Evolutionary conservation across 2,113 vertebrate species (phyloP), one percentile per base, ranked within the genome.

Genomic region (Notothenia rossii): DNA sequence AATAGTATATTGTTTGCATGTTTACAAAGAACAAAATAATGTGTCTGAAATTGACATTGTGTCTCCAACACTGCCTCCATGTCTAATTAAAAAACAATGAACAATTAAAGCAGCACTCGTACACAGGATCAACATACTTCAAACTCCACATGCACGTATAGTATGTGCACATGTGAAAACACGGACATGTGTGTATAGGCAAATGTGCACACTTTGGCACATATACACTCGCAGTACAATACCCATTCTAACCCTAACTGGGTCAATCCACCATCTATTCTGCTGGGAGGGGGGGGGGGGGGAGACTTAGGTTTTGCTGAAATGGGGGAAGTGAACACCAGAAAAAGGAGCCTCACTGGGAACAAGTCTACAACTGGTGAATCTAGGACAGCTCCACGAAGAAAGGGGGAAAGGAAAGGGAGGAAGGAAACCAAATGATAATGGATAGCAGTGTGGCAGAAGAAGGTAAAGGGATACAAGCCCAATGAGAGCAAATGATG

Each of bases 171-270:
- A 29, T 29, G 29, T 29, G 3, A 29, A 29, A 29, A 4, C 29
- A 29, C 29, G 3, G 29, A 29, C 29, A 29, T 29, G 29, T 40
- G 36, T 40, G 18, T 3, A 2, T 20, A 77, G 10, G 29, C 45
- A 80, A 3, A 86, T 5, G 10, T 20, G 43, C 46, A 87, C 72
- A 90, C 76, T 62, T 74, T 85, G 74, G 49, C 73, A 86, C 51
- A 88, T 58, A 71, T 63, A 59, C 56, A 54, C 55, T 75, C 76
- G 69, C 69, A 55, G 66, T 82, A 85, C 81, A 85, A 84, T 79
- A 84, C 77, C 83, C 86, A 88, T 83, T 91, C 81, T 89, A 79
- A 87, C 74, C 80, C 61, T 87, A 92, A 93, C 76, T 93, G 89
- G 91, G 91, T 93, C 92, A 93, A 88, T 87, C 85, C 84, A 77